phyloP scores from a whole-genome alignment of 2,797 vertebrate species.

The Astyanax mexicanus region DNA sequence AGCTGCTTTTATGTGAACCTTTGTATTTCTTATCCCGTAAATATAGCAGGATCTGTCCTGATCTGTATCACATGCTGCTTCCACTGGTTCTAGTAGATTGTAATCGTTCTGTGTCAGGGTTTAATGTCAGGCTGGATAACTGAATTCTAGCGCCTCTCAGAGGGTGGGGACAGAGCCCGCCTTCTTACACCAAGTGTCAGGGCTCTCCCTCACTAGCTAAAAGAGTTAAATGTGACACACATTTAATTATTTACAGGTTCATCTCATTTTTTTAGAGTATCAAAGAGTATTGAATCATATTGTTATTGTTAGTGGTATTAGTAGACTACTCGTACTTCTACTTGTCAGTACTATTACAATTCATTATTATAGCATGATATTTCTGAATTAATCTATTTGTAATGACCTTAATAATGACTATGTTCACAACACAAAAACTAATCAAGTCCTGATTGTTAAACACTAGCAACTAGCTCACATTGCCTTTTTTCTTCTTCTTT shows the following conservation, averaged over 20 bases:
- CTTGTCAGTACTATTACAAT: not conserved
- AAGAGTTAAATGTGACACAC: not conserved
- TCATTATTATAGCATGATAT: no score
- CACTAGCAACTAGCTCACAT: not conserved
- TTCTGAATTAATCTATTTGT: no score
- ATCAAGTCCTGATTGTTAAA: not conserved
- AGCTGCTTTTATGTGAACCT: no score
- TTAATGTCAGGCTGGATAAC: not conserved
- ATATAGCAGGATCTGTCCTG: no score
- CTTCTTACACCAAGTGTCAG: not conserved
- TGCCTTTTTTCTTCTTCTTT: conserved; percentile 14
- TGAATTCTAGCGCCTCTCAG: not conserved
- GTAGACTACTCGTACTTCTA: not conserved
- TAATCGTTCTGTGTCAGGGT: not conserved
- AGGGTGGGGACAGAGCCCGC: not conserved
- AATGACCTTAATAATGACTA: no score
- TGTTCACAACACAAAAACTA: no score
- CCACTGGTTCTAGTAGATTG: not conserved
- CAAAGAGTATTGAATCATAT: not conserved
- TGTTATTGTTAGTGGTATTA: not conserved
- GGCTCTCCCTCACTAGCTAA: not conserved
- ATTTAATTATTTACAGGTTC: not conserved
- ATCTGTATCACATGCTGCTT: not conserved
- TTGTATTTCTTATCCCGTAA: no score
- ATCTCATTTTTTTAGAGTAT: not conserved